Conservation (phyloP, 2,113 vertebrate genomes). For the Festucalex cinctus region DNA sequence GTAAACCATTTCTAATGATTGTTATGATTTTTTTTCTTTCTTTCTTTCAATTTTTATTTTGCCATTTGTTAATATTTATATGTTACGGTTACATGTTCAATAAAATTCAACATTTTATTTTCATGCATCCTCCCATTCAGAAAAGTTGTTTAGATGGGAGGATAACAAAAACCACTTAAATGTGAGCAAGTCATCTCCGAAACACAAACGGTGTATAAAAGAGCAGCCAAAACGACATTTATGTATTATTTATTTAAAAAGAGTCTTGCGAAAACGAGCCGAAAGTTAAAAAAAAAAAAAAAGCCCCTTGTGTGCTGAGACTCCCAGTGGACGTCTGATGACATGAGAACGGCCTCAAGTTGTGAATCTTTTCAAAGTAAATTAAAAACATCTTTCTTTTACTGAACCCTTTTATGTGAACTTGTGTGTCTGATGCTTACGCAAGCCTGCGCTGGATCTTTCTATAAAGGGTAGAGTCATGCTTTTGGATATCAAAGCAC, state of each 20-base stretch:
- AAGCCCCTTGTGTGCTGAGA: background rate
- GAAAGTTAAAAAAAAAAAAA: too few species aligned
- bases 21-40: too few species aligned
- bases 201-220: background rate
- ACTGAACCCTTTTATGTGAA: conserved; percentile 18
- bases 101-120: too few species aligned
- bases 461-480: conserved; percentile 5
- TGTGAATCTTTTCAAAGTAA: conserved; percentile 15
- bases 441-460: conserved; percentile 2
- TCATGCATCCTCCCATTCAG: background rate
- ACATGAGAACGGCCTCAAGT: background rate
- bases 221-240: background rate
- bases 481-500: conserved; percentile 6
- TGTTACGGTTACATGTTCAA: too few species aligned
- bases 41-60: too few species aligned
- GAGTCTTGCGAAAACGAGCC: background rate
- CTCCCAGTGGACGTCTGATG: background rate
- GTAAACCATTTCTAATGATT: too few species aligned
- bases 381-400: conserved; percentile 34
- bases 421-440: conserved; percentile 4
- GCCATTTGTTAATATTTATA: too few species aligned
- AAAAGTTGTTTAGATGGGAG: background rate
- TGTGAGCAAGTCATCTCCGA: background rate
- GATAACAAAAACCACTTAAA: conserved; percentile 29
- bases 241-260: background rate